Evolutionary conservation across 2,888 invertebrate genomes (phyloP).

Genomic region (Iphiclides podalirius): DNA sequence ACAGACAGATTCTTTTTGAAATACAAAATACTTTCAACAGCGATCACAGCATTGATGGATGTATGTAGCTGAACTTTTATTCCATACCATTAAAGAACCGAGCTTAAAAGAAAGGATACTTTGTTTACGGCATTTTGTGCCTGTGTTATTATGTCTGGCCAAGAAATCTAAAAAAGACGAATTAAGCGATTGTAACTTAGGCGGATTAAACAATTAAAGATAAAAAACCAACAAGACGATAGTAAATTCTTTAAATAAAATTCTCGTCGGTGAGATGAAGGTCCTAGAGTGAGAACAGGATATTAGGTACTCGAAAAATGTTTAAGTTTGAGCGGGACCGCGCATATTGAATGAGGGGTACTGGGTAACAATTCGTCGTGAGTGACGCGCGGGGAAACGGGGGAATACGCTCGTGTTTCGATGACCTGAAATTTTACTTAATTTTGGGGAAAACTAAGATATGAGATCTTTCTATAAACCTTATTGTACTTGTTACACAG

Average conservation of each 20-base stretch:
- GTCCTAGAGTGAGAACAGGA: slow-evolving; percentile 41
- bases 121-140: too few relatives aligned
- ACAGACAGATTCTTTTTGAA: too few relatives aligned
- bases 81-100: too few relatives aligned
- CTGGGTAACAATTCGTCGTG: slow-evolving; percentile 58
- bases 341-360: slow-evolving; percentile 69
- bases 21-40: too few relatives aligned
- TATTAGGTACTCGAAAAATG: slow-evolving; percentile 29
- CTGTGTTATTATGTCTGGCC: too few relatives aligned
- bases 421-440: not conserved
- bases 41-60: too few relatives aligned
- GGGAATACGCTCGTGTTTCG: slow-evolving; percentile 14
- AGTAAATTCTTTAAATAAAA: slow-evolving; percentile 27
- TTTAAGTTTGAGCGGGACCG: slow-evolving; percentile 54
- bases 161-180: too few relatives aligned
- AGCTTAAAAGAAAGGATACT: too few relatives aligned
- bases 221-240: not conserved
- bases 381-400: slow-evolving; percentile 35
- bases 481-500: too few relatives aligned
- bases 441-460: slow-evolving; percentile 9
- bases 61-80: too few relatives aligned
- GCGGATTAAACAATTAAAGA: not conserved
- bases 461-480: too few relatives aligned
- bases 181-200: not conserved
- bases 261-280: slow-evolving; percentile 47